Base-by-base conservation (phyloP, 2,797 vertebrate genomes). In the Sebastiscus tertius region DNA sequence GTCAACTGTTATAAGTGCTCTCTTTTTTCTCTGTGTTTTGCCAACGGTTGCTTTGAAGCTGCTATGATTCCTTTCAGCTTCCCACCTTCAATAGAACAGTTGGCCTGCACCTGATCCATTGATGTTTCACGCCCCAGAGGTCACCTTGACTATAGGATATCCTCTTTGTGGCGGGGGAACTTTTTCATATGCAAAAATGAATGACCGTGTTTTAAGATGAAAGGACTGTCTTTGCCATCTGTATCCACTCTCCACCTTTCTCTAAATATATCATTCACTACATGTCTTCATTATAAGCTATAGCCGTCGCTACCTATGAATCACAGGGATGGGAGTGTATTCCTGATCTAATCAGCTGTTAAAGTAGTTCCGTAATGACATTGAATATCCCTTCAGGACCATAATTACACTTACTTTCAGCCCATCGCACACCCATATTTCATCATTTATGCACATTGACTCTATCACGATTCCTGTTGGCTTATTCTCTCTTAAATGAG, bases 61-160 rank as follows among this genome's bases (percentile, higher is more conserved):
- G 54, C 63, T 69, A 13, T 67, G 80, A 81, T 83, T 89, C 87
- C 72, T 86, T 84, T 88, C 80, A 89, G 80, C 70, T 62, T 68
- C 65, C 27, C 65, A 77, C 69, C 76, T 87, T 92, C 89, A 91
- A 79, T 84, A 60, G 85, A 93, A 70, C 86, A 83, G 89, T 87
- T 85, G 77, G 73, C 54, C 75, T 71, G 74, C 89, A 91, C 89
- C 91, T 92, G 88, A 92, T 88, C 81, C 82, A 89, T 92, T 94
- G 92, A 94, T 91, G 88, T 90, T 87, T 84, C 76, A 78, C 4
- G 31, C 82, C 86, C 71, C 66, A 80, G 76, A 88, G 89, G 90
- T 94, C 83, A 87, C 82, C 89, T 87, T 93, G 77, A 79, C 75
- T 7, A 52, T 52, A 33, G 72, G 63, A 54, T 69, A 62, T 73